Conservation (phyloP, 2,888 invertebrate genomes). For the Ichneumon xanthorius region DNA sequence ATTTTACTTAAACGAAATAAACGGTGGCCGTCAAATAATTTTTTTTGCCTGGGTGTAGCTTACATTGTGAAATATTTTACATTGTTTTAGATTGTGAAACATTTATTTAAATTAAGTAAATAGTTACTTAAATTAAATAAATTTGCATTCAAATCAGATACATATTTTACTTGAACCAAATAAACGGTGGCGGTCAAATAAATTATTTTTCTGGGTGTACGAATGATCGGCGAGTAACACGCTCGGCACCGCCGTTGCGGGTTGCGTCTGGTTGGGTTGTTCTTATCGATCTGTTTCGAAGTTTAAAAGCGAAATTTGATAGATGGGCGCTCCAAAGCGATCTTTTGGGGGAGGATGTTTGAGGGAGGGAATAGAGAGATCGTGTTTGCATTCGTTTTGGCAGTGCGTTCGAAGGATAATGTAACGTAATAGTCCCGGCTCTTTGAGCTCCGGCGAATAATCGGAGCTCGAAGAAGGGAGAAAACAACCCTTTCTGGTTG, state of each 20-base stretch:
- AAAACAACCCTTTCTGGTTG: constrained; percentile 13
- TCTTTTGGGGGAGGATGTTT: neutral
- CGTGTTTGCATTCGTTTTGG: constrained; percentile 53
- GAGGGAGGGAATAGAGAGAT: constrained; percentile 12
- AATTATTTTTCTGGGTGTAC: neutral
- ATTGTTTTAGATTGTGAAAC: too few species aligned
- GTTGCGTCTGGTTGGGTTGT: neutral
- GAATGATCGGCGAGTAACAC: constrained; percentile 13
- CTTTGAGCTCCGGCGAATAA: constrained; percentile 49
- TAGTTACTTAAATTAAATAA: too few species aligned
- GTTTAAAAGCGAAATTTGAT: constrained; percentile 55
- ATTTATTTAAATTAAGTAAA: too few species aligned
- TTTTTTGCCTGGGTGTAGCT: too few species aligned
- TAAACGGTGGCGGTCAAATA: too few species aligned
- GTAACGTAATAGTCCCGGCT: constrained; percentile 18
- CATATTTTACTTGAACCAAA: too few species aligned
- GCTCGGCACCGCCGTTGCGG: neutral
- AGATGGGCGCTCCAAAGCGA: neutral
- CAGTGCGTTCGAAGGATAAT: constrained; percentile 22
- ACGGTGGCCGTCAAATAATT: too few species aligned
- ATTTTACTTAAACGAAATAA: too few species aligned
- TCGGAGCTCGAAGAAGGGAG: constrained; percentile 16
- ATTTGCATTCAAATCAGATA: too few species aligned
- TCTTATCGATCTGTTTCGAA: constrained; percentile 9
- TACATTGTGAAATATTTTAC: too few species aligned